Evolutionary conservation across 2,797 vertebrate species (phyloP).

Genomic region (Oceanodroma leucorhoa): DNA sequence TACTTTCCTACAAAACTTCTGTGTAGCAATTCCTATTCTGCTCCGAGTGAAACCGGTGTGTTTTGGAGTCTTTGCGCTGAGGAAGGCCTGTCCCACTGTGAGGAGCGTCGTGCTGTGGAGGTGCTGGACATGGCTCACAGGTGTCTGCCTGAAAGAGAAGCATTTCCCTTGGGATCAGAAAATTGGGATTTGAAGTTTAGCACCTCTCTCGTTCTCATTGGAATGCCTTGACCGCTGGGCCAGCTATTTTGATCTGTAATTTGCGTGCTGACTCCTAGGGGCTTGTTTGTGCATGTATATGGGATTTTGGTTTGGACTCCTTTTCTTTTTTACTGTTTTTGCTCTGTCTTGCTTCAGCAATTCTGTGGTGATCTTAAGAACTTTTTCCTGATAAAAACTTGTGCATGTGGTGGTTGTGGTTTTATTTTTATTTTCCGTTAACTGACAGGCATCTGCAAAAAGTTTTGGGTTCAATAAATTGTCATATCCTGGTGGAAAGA

Average conservation of each 20-base stretch:
- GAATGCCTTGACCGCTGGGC: not conserved
- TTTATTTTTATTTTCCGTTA: not conserved
- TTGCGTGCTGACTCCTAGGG: not conserved
- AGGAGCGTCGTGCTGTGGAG: not conserved
- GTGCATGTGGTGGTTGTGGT: not conserved
- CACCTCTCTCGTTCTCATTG: fast-evolving
- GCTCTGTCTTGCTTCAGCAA: not conserved
- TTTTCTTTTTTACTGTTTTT: not conserved
- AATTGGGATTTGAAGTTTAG: not conserved
- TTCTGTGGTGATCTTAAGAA: not conserved
- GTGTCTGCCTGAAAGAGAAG: not conserved
- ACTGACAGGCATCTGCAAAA: not conserved
- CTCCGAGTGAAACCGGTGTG: fast-evolving
- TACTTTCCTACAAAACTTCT: not conserved
- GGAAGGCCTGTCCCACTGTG: not conserved
- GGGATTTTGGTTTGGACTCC: not conserved
- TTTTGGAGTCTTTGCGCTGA: not conserved
- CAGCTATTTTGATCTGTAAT: not conserved
- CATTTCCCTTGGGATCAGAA: not conserved
- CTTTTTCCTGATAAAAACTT: not conserved
- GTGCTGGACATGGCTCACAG: not conserved
- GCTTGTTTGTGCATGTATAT: not conserved
- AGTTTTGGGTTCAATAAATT: not conserved
- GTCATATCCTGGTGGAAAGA: not conserved
- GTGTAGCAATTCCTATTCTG: fast-evolving